These are phyloP conservation scores for Callosobruchus maculatus DNA, from an alignment of 2,888 invertebrate species.

Conservation along the genomic window DNA sequence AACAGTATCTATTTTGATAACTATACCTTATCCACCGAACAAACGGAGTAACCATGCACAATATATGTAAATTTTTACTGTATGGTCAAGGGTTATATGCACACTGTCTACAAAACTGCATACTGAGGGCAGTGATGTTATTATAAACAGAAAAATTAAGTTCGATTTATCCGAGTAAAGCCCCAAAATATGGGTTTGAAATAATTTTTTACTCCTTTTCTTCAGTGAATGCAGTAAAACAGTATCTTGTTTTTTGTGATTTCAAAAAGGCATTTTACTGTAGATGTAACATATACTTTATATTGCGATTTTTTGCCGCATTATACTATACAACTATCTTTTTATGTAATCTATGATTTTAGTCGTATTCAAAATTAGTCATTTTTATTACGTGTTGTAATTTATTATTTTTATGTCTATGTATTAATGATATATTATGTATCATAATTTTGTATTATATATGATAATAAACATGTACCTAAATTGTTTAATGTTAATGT, in stretches of 20 bases:
- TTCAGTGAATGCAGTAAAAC: no score
- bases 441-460: neutral
- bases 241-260: neutral
- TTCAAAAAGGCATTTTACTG: neutral
- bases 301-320: neutral
- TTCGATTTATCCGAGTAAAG: no score
- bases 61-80: no score
- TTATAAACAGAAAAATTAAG: no score
- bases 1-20: neutral
- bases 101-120: no score
- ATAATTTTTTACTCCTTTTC: no score
- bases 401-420: neutral
- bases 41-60: no score
- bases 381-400: neutral
- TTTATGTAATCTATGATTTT: neutral
- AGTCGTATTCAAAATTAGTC: neutral
- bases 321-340: neutral
- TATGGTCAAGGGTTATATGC: no score
- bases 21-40: no score
- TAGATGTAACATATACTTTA: neutral
- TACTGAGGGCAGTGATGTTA: no score
- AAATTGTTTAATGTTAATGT: neutral
- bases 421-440: neutral
- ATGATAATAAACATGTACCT: neutral
- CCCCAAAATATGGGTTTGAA: no score